Base-by-base conservation (phyloP, 2,113 vertebrate species). In the Malurus elegans region DNA sequence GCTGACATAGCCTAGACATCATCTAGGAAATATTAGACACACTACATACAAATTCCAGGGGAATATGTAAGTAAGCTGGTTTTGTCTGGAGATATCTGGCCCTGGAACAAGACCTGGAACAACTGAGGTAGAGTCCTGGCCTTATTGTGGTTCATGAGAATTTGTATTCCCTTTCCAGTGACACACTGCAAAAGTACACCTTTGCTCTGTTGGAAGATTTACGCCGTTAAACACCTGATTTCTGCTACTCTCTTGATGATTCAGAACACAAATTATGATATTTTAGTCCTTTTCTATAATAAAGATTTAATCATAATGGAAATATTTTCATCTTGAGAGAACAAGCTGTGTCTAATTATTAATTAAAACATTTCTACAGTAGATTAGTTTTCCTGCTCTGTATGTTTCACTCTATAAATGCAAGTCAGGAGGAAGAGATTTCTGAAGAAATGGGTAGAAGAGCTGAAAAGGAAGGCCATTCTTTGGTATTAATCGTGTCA, bases 351-450 rank as follows among this genome's bases (percentile, higher is more conserved):
- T 60, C 47, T 84, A 94, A 89, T 93, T 84, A 80, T 74, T 90
- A 96, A 92, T 92, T 94, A 95, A 94, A 93, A 71, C 31, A 84
- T 86, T 83, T 78, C 34, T 74, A 61, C n/a, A 91, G 86, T 71
- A 81, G 69, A 93, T 89, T 83, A 79, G 36, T 86, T 88, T 38
- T 65, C 57, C 28, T 89, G 57, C 36, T 64, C 70, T 84, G 15
- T 61, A 48, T 14, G 19, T 91, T 91, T 76, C 44, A 89, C 21
- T 71, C 61, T 67, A 64, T 86, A 81, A 92, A 71, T 53, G 18
- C n/a, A 75, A 93, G 48, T 56, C 53, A 89, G 69, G 86, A 91
- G 51, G 65, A 93, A 67, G 60, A 78, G 6, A 87, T 60, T 81
- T 79, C 57, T 87, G 61, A 81, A 81, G 48, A 91, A 84, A 87